A percentile compares a stretch with the other conserved stretches of the same genome.
phyloP scores from a whole-genome alignment of 2,113 vertebrate species.

The Pluvianellus socialis region DNA sequence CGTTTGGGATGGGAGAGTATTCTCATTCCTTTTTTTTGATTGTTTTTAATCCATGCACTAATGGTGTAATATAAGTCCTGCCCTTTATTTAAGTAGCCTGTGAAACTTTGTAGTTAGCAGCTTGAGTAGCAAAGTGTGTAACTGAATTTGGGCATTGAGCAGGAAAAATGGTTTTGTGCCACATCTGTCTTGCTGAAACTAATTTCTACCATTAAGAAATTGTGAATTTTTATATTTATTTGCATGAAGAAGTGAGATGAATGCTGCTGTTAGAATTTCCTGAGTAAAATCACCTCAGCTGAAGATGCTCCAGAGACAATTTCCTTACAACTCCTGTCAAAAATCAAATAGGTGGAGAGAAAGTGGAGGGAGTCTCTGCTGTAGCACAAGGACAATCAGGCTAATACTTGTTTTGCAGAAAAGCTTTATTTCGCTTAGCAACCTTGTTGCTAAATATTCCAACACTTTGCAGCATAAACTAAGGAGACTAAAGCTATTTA shows the following conservation, averaged over 20 bases:
- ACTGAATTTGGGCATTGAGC: background rate
- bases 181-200: background rate
- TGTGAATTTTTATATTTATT: background rate
- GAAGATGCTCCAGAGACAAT: fast-evolving
- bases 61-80: background rate
- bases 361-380: background rate
- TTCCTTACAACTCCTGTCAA: background rate
- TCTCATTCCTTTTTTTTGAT: background rate
- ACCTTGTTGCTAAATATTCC: background rate
- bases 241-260: background rate
- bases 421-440: background rate
- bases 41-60: background rate
- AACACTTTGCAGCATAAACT: background rate
- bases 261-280: background rate
- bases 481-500: background rate
- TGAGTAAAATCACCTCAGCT: background rate
- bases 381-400: background rate
- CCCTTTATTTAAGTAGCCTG: background rate
- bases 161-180: background rate
- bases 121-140: background rate
- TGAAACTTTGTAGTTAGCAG: background rate
- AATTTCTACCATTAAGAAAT: background rate
- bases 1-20: background rate
- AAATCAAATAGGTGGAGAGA: background rate
- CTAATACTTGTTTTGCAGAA: background rate